These are phyloP conservation scores for Protomyctophum bolini DNA, from an alignment of 2,113 vertebrate species.

Conservation along the genomic window DNA sequence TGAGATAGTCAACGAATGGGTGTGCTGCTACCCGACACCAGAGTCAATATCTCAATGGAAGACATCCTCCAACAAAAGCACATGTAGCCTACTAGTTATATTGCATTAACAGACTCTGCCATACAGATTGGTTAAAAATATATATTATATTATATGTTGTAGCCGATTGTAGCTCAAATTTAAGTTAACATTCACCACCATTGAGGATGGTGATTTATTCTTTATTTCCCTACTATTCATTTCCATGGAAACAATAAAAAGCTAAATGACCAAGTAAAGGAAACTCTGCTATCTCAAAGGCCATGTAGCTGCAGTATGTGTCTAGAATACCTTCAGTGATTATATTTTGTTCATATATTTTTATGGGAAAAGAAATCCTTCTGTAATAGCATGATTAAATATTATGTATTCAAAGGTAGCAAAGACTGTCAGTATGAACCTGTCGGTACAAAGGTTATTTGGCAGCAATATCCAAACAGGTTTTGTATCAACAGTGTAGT, in stretches of 20 bases:
- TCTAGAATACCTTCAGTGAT: too few species aligned
- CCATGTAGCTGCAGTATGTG: background rate
- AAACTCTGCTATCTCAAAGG: slow-evolving; percentile 2
- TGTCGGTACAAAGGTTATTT: slow-evolving; percentile 47
- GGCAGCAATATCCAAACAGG: slow-evolving; percentile 43
- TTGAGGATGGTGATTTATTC: slow-evolving; percentile 13
- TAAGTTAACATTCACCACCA: background rate
- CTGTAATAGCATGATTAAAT: slow-evolving; percentile 42
- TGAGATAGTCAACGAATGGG: too few species aligned
- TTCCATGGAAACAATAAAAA: slow-evolving; percentile 28
- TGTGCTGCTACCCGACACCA: too few species aligned
- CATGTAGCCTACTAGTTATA: too few species aligned
- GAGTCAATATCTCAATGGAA: too few species aligned
- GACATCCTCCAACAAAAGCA: too few species aligned
- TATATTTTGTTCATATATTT: too few species aligned
- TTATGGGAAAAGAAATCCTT: too few species aligned
- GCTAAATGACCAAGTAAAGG: background rate
- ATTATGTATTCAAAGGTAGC: slow-evolving; percentile 27
- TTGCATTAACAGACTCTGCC: too few species aligned
- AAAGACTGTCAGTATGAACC: slow-evolving; percentile 37
- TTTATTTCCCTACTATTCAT: slow-evolving; percentile 45
- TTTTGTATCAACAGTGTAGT: slow-evolving; percentile 21
- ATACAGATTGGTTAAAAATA: too few species aligned
- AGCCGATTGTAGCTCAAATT: too few species aligned
- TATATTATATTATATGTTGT: too few species aligned